Evolutionary conservation across 2,888 invertebrate genomes (phyloP).

Genomic region (Alcis repandata): DNA sequence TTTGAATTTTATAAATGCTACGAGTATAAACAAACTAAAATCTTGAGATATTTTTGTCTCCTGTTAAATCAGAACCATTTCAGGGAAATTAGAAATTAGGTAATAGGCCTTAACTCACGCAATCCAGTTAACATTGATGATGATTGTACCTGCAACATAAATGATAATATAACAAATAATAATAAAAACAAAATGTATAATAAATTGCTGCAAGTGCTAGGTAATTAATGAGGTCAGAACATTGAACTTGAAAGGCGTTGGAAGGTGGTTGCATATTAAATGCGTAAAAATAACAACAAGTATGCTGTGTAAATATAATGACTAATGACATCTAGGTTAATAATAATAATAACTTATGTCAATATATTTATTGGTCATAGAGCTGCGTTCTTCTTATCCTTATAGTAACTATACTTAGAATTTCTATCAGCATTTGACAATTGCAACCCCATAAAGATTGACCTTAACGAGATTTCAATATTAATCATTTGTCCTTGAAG

Average conservation of each 20-base stretch:
- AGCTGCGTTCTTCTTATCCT: too few relatives aligned
- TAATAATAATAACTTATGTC: too few relatives aligned
- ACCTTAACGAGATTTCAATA: too few relatives aligned
- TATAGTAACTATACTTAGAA: too few relatives aligned
- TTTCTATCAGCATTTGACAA: too few relatives aligned
- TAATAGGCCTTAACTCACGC: constrained; percentile 17
- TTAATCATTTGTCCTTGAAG: too few relatives aligned
- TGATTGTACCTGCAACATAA: constrained; percentile 21
- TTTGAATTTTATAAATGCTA: too few relatives aligned
- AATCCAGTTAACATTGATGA: constrained; percentile 7
- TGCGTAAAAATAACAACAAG: background rate
- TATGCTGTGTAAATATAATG: constrained; percentile 1
- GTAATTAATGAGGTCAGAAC: background rate
- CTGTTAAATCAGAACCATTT: constrained; percentile 11
- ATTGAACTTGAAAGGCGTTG: constrained; percentile 12
- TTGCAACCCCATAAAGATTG: too few relatives aligned
- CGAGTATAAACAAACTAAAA: too few relatives aligned
- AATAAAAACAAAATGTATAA: background rate
- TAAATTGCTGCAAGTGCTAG: background rate
- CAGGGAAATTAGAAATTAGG: constrained; percentile 2
- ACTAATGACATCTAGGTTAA: background rate
- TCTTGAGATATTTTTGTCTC: too few relatives aligned
- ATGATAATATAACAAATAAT: background rate
- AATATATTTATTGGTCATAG: too few relatives aligned
- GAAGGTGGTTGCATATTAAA: constrained; percentile 2